Evolutionary conservation across 1,140 invertebrate species (phyloP), one percentile per base, ranked within the genome.

Genomic region (Cydia fagiglandana): DNA sequence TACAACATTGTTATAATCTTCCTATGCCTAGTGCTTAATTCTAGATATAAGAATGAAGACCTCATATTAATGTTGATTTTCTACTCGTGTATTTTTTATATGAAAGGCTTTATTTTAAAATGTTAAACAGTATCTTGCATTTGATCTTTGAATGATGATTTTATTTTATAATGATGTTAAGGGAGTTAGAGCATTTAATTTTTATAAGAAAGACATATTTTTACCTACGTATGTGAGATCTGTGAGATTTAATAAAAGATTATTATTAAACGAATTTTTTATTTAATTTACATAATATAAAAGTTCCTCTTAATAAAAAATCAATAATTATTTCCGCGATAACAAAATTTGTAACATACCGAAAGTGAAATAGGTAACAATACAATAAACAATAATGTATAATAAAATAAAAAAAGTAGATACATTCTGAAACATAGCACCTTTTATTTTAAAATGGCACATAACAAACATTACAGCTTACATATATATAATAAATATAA

Each of bases 21-120:
- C 12, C 45, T 47, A 13, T 47, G 45, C 45, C 12, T 47, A 15
- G 45, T 47, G 45, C 45, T 15, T 45, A 45, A 13, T 45, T 13
- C 13, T 47, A 47, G 45, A 47, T 47, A 47, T 68, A 64, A 24
- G 17, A 64, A 28, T 34, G 30, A 34, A 70, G 38, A 38, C 34
- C 13, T 41, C 15, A 12, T n/a, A 17, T 45, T 41, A 41, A 7
- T 70, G 20, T 20, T 70, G 45, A n/a, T 70, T 70, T 70, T 17
- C 20, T 41, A 70, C 34, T 17, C 41, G 15, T 15, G 30, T 70
- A 70, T 70, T 41, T 34, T 24, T 41, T 34, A 70, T 70, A 70
- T 41, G n/a, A 70, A 30, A 61, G 1, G 34, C 66, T 70, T n/a
- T 70, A 70, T 68, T 38, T 64, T 64, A 7, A 56, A 56, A 56